Percentiles rank a stretch among this genome's conserved stretches.
Evolutionary conservation across 2,888 invertebrate species (phyloP).

Genomic region (Cephus nigrinus): DNA sequence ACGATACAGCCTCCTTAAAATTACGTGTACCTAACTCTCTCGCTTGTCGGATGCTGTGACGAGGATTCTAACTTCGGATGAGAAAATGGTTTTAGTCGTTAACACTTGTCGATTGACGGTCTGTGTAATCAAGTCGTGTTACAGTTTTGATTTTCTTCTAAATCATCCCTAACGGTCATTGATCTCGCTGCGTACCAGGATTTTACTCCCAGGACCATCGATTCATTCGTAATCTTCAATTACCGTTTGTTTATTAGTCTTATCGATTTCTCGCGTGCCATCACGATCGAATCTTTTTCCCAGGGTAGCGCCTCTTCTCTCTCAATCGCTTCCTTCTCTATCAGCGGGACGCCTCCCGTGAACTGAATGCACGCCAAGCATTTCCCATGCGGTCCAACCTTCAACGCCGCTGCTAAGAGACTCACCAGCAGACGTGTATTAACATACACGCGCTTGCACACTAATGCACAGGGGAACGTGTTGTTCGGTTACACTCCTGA

Average conservation of each 20-base stretch:
- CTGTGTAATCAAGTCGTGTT: not conserved
- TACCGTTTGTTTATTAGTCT: slow-evolving; percentile 17
- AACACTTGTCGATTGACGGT: not conserved
- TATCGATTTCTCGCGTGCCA: slow-evolving; percentile 27
- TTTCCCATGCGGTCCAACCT: slow-evolving; percentile 15
- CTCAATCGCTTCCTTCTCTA: not conserved
- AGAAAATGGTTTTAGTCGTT: not conserved
- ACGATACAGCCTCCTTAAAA: not conserved
- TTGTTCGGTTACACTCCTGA: slow-evolving; percentile 21
- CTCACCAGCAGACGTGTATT: not conserved
- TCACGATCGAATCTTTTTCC: not conserved
- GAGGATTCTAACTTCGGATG: not conserved
- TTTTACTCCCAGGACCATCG: not conserved
- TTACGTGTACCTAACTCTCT: not conserved
- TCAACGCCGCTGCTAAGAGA: not conserved
- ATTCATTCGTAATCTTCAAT: slow-evolving; percentile 11
- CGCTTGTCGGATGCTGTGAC: not conserved
- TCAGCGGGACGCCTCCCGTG: slow-evolving; percentile 13
- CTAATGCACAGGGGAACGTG: not conserved
- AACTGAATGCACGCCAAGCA: slow-evolving; percentile 15
- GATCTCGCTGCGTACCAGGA: too few relatives aligned
- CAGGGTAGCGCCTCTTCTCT: not conserved
- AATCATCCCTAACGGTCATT: not conserved
- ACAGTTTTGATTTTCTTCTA: not conserved
- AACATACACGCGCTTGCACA: not conserved